Conservation (phyloP, 2,797 vertebrate genomes). For the Ibycter americanus region DNA sequence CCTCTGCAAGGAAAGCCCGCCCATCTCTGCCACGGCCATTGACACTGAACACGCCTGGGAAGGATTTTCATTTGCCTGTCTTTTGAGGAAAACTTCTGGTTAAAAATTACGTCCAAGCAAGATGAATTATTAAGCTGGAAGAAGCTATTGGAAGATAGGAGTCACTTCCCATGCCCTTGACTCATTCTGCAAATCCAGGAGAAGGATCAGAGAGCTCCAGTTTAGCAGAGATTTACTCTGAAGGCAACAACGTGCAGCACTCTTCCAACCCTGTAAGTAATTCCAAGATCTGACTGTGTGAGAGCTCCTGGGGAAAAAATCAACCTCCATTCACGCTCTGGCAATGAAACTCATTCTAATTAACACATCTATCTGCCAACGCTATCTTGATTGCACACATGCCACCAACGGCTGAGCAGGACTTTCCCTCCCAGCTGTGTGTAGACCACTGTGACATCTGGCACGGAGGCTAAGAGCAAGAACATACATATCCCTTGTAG, state of each 20-base stretch:
- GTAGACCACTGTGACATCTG: background rate
- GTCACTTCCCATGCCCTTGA: background rate
- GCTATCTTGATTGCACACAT: background rate
- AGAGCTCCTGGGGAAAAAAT: background rate
- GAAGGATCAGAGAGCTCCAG: background rate
- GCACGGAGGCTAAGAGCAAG: background rate
- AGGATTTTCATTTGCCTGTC: background rate
- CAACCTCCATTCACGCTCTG: background rate
- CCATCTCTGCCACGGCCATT: background rate
- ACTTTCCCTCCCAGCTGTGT: background rate
- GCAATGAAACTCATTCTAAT: background rate
- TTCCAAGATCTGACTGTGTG: background rate
- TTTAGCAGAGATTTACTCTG: background rate
- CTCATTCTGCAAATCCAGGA: background rate
- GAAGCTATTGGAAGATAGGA: background rate
- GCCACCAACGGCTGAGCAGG: fast-evolving
- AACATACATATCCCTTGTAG: background rate
- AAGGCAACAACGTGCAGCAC: background rate
- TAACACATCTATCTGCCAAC: background rate
- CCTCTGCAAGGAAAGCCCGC: background rate
- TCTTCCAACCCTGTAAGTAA: background rate
- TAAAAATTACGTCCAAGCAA: background rate
- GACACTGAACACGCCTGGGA: background rate
- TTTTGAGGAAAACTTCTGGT: background rate
- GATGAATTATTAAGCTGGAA: background rate